Base-by-base conservation (phyloP, 2,113 vertebrate species). In the Datnioides undecimradiatus region DNA sequence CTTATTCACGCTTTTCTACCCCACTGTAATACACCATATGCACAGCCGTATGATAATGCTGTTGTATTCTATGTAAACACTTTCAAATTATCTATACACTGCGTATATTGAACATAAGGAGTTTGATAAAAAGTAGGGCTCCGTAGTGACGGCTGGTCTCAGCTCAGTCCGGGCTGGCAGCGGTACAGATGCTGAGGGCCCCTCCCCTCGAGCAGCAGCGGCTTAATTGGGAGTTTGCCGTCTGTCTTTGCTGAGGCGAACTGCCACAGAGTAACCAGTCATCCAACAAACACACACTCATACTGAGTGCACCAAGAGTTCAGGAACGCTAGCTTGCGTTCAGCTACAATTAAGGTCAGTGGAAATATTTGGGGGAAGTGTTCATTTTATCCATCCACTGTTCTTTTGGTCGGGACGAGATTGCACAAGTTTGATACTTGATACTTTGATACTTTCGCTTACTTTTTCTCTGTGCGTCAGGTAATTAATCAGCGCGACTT, bases 161-260 rank as follows among this genome's bases (percentile, higher is more conserved):
- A 21, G 7, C 36, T 25, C 6, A 21, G 45, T 41, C 14, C 49
- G 31, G 41, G 38, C 73, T 73, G 82, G 73, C 70, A 62, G 67
- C 29, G 9, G 46, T 25, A 25, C 78, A 88, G 90, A 90, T 86
- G 88, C 77, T 69, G 78, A 70, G 79, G 68, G 64, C 76, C 84
- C 82, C 84, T 83, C 87, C 88, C 84, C 72, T 87, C 59, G 31
- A n/a, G 63, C 54, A 77, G 59, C 78, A 70, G 73, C 46, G 36
- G 79, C 54, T 43, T 55, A 83, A 89, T 73, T 82, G 62, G 62
- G 79, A 90, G 79, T 73, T 83, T 77, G 75, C 83, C 14, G 84
- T 84, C 78, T 62, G 66, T 87, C 80, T 79, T 58, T 83, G 67
- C 33, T 8, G 64, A 48, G 52, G 70, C 70, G 63, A 77, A 6